Base-by-base conservation (phyloP, 2,888 invertebrate species). In the Cosmorhoe ocellata region DNA sequence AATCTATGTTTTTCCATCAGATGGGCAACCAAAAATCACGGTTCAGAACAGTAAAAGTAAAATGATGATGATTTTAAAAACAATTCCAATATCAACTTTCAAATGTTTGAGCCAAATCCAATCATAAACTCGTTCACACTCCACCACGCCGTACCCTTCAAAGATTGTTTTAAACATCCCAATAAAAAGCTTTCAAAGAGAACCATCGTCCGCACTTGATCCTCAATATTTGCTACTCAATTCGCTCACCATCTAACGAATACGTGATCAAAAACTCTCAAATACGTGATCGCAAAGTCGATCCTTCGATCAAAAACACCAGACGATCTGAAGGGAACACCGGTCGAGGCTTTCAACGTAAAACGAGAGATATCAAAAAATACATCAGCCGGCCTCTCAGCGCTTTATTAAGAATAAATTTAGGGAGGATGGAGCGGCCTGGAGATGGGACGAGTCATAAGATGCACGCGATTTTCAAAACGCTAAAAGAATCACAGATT, bases 391-490 rank as follows among this genome's bases (percentile, higher is more conserved):
- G 79, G 74, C 77, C 84, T 81, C 79, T 77, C 79, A 64, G 72
- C 82, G 85, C 87, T 89, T 89, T 89, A 89, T 89, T 89, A 89
- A 87, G 89, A 88, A 89, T 89, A 89, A 87, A 89, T 89, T 89
- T 88, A 81, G 84, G 82, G 80, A 74, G 75, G 74, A 65, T 71
- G 73, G 58, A 64, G 76, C 71, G 65, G 44, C 39, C 37, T 55
- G 51, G 24, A 34, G 6, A 18, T 40, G 66, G 69, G 9, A 1
- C 51, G 53, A 71, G 70, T 33, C 8, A 61, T 1, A 7, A 60
- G 65, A 39, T 46, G 1, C 3, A 0, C 47, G 66, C 58, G 59
- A n/a, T 1, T 28, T 51, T 7, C 7, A 3, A 13, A 24, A 18
- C 18, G 18, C 18, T 3, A 18, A 3, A 3, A 18, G 18, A 4